Evolutionary conservation across 37 sponge, comb jelly and placozoan genomes (phyloP), one percentile per base, ranked within the genome.

Genomic region (Aplysina aerophoba): DNA sequence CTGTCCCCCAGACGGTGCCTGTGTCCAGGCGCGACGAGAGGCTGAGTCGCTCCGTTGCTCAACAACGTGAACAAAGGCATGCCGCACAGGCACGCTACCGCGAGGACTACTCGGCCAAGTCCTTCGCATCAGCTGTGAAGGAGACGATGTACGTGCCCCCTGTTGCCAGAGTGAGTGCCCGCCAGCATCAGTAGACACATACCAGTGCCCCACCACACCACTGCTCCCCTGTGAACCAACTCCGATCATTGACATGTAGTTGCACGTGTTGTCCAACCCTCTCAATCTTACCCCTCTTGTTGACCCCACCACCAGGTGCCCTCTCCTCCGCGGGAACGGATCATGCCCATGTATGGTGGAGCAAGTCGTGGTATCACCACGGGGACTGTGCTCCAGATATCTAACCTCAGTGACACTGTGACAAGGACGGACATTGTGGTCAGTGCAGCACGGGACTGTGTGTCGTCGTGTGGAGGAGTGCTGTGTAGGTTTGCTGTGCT

Each of bases 351-450:
- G 27, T 82, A 59, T 55, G 31, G 62, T 24, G 38, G 62, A 6
- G 44, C 24, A 1, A 35, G 41, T 13, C 83, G 55, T 61, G 90
- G 88, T 41, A 73, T 90, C 59, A 84, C 90, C 35, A 95, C 92
- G 0, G 83, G 89, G 21, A 95, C 95, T 30, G 85, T 87, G 4
- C 80, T 95, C 69, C 57, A 83, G 59, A 95, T 95, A 21, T 88
- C 88, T 44, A 95, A 95, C 79, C 90, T 95, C 35, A 90, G 88
- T 80, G 87, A 84, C 67, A 91, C 95, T 35, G 95, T 95, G 35
- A 86, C 92, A n/a, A 86, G 81, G 79, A 85, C 87, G 81, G 95
- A 95, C 84, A 85, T 95, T 35, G 66, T 85, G 40, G 95, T 93
- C 56, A 87, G 93, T 68, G 4, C n/a, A n/a, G n/a, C n/a, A n/a